phyloP scores from a whole-genome alignment of 2,797 vertebrate species.

The Toxotes lorentzi region DNA sequence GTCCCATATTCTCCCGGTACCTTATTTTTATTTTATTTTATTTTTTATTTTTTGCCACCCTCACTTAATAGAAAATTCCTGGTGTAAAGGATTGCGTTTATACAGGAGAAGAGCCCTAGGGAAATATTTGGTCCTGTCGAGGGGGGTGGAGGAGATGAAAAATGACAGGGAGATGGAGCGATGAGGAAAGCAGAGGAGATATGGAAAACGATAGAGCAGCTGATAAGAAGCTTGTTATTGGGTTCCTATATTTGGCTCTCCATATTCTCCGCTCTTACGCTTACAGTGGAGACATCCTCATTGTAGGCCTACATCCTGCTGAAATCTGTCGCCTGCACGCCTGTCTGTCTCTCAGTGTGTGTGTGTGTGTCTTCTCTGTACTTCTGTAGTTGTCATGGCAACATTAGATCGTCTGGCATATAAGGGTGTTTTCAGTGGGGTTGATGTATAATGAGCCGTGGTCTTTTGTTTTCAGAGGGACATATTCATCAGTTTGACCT shows the following conservation, averaged over 20 bases:
- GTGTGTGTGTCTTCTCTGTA: conserved; percentile 33
- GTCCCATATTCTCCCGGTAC: conserved; percentile 10
- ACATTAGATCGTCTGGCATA: conserved; percentile 60
- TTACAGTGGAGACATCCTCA: conserved; percentile 46
- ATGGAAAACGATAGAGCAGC: conserved; percentile 60
- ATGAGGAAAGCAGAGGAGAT: conserved; percentile 55
- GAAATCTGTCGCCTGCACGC: conserved; percentile 40
- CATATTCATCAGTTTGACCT: conserved; percentile 67
- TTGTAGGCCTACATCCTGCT: conserved; percentile 51
- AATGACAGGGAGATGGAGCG: conserved; percentile 60
- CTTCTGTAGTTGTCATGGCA: conserved; percentile 74
- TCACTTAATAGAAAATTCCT: conserved; percentile 54
- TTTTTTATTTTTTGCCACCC: background rate
- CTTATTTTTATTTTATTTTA: background rate
- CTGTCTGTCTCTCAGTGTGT: conserved; percentile 10
- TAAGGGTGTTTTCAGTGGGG: conserved; percentile 48
- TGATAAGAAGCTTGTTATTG: conserved; percentile 73
- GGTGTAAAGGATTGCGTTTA: conserved; percentile 51
- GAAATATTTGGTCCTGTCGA: conserved; percentile 69
- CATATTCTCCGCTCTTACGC: conserved; percentile 27
- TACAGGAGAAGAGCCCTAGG: conserved; percentile 47
- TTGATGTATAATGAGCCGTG: conserved; percentile 60
- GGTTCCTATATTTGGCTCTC: conserved; percentile 69
- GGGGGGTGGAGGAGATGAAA: conserved; percentile 26
- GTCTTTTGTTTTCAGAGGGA: conserved; percentile 61